phyloP scores from a whole-genome alignment of 2,888 invertebrate genomes.

The Pseudococcus viburni region DNA sequence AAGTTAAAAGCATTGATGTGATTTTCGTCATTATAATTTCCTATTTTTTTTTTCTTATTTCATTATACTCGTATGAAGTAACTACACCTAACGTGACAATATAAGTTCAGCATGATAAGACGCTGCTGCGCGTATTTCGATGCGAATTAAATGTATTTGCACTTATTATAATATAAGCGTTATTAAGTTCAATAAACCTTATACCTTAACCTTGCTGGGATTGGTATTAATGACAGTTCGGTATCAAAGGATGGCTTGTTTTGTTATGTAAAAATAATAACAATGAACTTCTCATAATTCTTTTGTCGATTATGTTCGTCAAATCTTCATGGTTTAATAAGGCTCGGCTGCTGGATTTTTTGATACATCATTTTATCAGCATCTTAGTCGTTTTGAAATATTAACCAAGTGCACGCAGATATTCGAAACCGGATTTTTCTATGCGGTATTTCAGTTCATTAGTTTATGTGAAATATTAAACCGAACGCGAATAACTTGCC shows the following conservation, averaged over 20 bases:
- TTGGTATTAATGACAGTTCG: conserved; percentile 59
- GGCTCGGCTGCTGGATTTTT: conserved; percentile 58
- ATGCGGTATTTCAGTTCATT: not conserved
- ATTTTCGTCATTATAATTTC: conserved; percentile 57
- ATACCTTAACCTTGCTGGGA: conserved; percentile 57
- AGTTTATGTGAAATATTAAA: not conserved
- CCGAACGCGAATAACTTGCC: not conserved
- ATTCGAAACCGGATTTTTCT: conserved; percentile 38
- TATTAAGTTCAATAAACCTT: conserved; percentile 60
- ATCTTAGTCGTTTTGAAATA: conserved; percentile 34
- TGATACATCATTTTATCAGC: not conserved
- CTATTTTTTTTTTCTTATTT: conserved; percentile 33
- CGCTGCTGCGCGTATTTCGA: conserved; percentile 23
- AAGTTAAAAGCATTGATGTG: conserved; percentile 58
- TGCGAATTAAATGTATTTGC: conserved; percentile 47
- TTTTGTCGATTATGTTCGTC: conserved; percentile 61
- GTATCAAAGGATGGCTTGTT: conserved; percentile 58
- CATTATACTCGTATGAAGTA: not conserved
- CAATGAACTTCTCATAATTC: conserved; percentile 58
- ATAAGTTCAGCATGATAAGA: conserved; percentile 12
- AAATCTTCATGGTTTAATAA: conserved; percentile 64
- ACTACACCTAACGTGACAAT: not conserved
- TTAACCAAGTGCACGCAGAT: conserved; percentile 7
- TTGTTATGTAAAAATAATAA: conserved; percentile 62
- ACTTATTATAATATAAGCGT: conserved; percentile 49